Evolutionary conservation across 2,113 vertebrate species (phyloP).

Genomic region (Podilymbus podiceps): DNA sequence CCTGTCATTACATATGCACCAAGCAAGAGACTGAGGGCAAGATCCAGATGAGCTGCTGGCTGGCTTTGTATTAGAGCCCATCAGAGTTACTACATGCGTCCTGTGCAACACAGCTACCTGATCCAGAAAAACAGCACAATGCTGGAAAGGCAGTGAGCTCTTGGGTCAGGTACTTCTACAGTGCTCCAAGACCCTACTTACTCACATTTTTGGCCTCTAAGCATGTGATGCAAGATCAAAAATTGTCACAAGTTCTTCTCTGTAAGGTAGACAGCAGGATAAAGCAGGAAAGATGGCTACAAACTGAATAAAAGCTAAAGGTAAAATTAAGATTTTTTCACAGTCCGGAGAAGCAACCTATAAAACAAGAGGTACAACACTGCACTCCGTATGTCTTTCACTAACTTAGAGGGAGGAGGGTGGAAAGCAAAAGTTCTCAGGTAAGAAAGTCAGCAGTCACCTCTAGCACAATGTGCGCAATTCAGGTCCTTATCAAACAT

Average conservation of each 20-base stretch:
- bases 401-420: background rate
- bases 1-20: background rate
- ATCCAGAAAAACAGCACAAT: background rate
- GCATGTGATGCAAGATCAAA: background rate
- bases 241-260: background rate
- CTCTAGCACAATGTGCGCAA: background rate
- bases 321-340: background rate
- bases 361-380: background rate
- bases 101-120: background rate
- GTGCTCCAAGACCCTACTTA: background rate
- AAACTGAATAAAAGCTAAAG: background rate
- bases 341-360: background rate
- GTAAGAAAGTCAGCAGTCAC: background rate
- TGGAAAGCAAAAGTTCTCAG: background rate
- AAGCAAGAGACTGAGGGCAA: background rate
- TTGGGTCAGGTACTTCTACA: background rate
- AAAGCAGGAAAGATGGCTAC: background rate
- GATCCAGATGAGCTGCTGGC: background rate
- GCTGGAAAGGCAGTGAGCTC: background rate
- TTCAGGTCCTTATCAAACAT: background rate
- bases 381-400: background rate
- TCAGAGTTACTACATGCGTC: rapidly evolving
- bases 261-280: background rate
- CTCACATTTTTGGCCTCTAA: background rate
- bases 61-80: background rate